Evolutionary conservation across 2,888 invertebrate genomes (phyloP).

Genomic region (Trisateles emortualis): DNA sequence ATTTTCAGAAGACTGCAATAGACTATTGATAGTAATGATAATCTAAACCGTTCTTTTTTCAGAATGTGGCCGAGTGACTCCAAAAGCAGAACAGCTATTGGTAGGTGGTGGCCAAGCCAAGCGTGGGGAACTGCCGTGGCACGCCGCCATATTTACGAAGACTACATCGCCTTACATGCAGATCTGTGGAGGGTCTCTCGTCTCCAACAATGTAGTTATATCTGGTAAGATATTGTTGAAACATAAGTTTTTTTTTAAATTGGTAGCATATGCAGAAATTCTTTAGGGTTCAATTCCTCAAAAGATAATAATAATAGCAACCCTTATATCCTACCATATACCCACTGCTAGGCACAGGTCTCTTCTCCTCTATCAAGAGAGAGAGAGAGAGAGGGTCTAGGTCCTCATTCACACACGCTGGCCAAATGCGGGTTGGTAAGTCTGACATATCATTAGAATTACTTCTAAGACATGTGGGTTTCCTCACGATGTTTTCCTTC

Average conservation of each 20-base stretch:
- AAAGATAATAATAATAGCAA: not conserved
- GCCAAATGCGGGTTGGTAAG: no score
- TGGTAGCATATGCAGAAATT: not conserved
- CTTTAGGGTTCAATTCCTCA: not conserved
- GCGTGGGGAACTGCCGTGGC: no score
- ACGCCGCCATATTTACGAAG: constrained; percentile 14
- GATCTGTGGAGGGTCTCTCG: no score
- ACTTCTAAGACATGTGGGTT: no score
- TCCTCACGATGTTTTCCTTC: no score
- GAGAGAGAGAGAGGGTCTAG: no score
- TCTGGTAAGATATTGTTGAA: constrained; percentile 7
- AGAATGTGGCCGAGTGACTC: constrained; percentile 2
- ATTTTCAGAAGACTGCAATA: not conserved
- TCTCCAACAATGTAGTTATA: constrained; percentile 12
- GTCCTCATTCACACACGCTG: no score
- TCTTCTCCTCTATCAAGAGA: no score
- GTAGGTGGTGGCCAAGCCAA: constrained; percentile 1
- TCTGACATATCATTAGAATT: no score
- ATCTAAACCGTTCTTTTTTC: not conserved
- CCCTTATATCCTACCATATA: no score
- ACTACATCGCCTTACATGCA: not conserved
- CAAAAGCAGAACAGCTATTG: not conserved
- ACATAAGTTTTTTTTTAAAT: not conserved
- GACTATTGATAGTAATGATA: not conserved
- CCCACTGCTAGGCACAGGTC: no score